Evolutionary conservation across 2,113 vertebrate species (phyloP).

Genomic region (Apteryx owenii): DNA sequence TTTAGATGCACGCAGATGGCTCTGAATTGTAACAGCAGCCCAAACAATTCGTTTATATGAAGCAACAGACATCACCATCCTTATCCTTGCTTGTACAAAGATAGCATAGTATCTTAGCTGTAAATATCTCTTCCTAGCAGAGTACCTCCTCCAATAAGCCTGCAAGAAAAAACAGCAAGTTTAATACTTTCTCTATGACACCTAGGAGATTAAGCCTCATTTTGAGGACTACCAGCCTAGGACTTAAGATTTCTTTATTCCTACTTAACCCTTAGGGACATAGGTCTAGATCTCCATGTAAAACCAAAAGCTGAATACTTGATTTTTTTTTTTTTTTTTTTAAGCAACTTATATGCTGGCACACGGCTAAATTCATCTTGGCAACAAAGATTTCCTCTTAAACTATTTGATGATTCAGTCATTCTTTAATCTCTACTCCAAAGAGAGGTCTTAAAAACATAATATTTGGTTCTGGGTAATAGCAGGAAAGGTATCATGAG

Average conservation of each 20-base stretch:
- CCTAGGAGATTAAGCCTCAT: not conserved
- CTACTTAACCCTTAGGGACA: not conserved
- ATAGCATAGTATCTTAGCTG: slow-evolving; percentile 74
- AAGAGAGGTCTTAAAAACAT: not conserved
- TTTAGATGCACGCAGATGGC: slow-evolving; percentile 64
- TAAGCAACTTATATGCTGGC: not conserved
- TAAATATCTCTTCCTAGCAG: slow-evolving; percentile 75
- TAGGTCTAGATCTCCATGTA: not conserved
- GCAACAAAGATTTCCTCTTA: not conserved
- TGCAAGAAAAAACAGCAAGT: slow-evolving; percentile 18
- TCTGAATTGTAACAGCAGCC: slow-evolving; percentile 82
- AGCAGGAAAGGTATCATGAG: not conserved
- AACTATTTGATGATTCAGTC: not conserved
- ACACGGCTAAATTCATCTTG: not conserved
- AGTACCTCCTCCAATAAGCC: slow-evolving; percentile 85
- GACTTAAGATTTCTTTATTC: not conserved
- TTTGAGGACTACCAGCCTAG: not conserved
- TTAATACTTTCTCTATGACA: not conserved
- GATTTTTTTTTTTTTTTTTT: not conserved
- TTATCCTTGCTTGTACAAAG: slow-evolving; percentile 83
- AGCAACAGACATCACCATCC: slow-evolving; percentile 78
- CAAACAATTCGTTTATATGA: slow-evolving; percentile 71
- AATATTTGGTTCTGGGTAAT: not conserved
- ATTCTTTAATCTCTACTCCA: not conserved
- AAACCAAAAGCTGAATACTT: not conserved